Percentiles rank a stretch among this genome's conserved stretches.
Evolutionary conservation across 1,140 invertebrate genomes (phyloP).

Genomic region (Tyrophagus putrescentiae): DNA sequence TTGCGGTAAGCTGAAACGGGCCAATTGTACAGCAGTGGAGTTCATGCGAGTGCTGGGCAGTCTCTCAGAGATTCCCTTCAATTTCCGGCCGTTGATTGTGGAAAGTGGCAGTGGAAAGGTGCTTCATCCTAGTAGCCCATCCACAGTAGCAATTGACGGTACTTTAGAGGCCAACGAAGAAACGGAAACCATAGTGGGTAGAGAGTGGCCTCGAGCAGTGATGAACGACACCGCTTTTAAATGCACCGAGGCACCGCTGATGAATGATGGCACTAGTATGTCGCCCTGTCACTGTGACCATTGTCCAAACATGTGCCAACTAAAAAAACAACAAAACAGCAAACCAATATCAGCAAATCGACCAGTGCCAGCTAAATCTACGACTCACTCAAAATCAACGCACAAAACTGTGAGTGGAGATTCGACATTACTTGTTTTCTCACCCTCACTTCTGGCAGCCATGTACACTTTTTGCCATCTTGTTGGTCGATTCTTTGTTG

Average conservation of each 20-base stretch:
- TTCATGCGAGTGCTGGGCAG: constrained; percentile 1
- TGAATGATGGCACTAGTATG: too few species aligned
- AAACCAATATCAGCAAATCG: neutral
- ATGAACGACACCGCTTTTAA: constrained; percentile 14
- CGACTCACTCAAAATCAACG: too few species aligned
- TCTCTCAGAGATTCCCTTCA: constrained; percentile 8
- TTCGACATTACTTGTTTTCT: too few species aligned
- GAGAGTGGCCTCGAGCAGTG: neutral
- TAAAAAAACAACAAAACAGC: neutral
- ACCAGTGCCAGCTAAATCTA: too few species aligned
- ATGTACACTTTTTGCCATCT: too few species aligned
- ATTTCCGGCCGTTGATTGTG: constrained; percentile 2
- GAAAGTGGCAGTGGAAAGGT: neutral
- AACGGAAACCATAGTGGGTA: neutral
- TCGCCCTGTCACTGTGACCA: constrained; percentile 18
- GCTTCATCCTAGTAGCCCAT: neutral
- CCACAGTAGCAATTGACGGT: neutral
- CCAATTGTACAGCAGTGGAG: constrained; percentile 4
- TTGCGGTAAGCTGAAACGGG: neutral
- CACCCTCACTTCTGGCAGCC: too few species aligned
- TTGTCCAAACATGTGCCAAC: constrained; percentile 7
- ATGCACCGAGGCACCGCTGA: constrained; percentile 20
- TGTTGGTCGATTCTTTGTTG: too few species aligned
- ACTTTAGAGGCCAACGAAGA: neutral
- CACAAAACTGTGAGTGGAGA: too few species aligned